phyloP scores from a whole-genome alignment of 2,113 vertebrate species.

The Poicephalus meyeri region DNA sequence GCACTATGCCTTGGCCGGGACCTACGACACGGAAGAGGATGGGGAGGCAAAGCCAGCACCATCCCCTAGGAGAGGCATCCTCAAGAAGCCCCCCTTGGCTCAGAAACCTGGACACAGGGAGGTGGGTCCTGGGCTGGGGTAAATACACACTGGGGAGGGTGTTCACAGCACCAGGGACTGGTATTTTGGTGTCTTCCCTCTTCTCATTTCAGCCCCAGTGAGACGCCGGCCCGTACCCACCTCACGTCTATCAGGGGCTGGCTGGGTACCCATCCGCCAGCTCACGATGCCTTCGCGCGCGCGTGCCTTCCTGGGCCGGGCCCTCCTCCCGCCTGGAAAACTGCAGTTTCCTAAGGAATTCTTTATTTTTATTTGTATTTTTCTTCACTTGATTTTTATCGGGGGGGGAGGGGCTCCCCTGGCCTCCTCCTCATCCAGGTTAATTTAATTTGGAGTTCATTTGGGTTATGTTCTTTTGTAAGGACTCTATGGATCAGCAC shows the following conservation, averaged over 20 bases:
- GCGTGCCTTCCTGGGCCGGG: conserved; percentile 16
- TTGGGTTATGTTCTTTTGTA: neutral
- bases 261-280: neutral
- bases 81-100: conserved; percentile 86
- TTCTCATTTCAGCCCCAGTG: conserved; percentile 26
- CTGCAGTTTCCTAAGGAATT: neutral
- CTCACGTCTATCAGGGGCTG: conserved; percentile 33
- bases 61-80: conserved; percentile 58
- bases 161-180: accelerated
- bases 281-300: neutral
- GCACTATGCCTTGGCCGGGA: conserved; percentile 87
- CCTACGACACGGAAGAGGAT: neutral
- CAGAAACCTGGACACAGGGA: conserved; percentile 83
- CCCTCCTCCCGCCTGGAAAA: neutral
- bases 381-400: neutral
- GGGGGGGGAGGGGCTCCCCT: accelerated
- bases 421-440: neutral
- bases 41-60: neutral
- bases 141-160: accelerated
- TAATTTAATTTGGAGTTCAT: conserved; percentile 27
- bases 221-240: neutral
- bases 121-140: neutral
- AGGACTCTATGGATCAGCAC: conserved; percentile 28
- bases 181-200: accelerated
- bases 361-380: neutral